Evolutionary conservation across 2,888 invertebrate species (phyloP).

Genomic region (Coelopa pilipes): DNA sequence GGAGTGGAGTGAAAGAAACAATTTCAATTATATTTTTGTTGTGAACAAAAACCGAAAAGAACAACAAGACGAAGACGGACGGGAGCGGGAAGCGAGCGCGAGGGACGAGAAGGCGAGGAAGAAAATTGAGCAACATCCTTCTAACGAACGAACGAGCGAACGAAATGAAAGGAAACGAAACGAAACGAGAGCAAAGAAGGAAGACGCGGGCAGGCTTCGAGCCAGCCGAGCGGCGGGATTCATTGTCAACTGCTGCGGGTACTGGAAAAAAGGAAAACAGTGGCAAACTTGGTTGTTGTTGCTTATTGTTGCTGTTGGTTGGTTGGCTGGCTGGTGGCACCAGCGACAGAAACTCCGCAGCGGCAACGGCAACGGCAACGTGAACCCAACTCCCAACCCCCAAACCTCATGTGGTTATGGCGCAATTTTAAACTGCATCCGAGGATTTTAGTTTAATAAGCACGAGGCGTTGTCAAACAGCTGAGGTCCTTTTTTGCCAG

Average conservation of each 20-base stretch:
- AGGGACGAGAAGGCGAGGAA: neutral
- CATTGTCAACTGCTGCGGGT: slow-evolving; percentile 53
- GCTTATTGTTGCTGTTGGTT: too few species aligned
- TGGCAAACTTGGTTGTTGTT: too few species aligned
- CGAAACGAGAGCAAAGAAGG: neutral
- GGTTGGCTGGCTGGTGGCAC: too few species aligned
- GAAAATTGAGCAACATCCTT: slow-evolving; percentile 19
- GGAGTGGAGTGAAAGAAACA: slow-evolving; percentile 11
- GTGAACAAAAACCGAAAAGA: slow-evolving; percentile 6
- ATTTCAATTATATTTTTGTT: slow-evolving; percentile 22
- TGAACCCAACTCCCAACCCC: neutral
- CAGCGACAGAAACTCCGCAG: neutral
- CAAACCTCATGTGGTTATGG: slow-evolving; percentile 38
- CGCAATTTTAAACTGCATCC: slow-evolving; percentile 44
- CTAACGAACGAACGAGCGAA: slow-evolving; percentile 14
- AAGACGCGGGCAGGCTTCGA: neutral
- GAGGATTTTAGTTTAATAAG: slow-evolving; percentile 62
- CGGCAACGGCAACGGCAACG: slow-evolving; percentile 32
- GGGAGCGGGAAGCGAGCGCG: too few species aligned
- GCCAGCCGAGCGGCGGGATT: slow-evolving; percentile 41
- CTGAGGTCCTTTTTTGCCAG: slow-evolving; percentile 48
- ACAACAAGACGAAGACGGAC: too few species aligned
- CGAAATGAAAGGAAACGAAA: too few species aligned
- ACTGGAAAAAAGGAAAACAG: neutral
- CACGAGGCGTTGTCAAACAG: slow-evolving; percentile 53